A percentile compares a stretch with the other conserved stretches of the same genome.
These are phyloP conservation scores for Cyanoliseus patagonus DNA, from an alignment of 2,113 vertebrate species.

Conservation along the genomic window DNA sequence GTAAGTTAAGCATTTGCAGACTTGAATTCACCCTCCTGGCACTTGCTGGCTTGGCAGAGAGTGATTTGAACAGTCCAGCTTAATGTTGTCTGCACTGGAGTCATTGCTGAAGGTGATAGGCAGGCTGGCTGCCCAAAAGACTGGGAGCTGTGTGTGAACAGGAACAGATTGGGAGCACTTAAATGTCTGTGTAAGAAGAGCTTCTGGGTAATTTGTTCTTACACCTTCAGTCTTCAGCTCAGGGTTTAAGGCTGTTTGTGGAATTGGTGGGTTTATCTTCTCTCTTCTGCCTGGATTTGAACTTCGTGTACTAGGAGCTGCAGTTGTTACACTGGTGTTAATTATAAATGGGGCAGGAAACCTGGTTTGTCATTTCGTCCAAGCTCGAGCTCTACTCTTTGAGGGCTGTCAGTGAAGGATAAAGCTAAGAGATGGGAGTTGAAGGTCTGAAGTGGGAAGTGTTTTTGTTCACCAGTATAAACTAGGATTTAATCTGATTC, in stretches of 20 bases:
- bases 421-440: neutral
- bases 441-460: neutral
- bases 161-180: neutral
- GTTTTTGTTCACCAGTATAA: neutral
- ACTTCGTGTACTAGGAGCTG: neutral
- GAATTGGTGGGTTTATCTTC: neutral
- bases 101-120: neutral
- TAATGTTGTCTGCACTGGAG: neutral
- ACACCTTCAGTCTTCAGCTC: neutral
- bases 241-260: neutral
- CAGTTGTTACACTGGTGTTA: neutral
- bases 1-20: neutral
- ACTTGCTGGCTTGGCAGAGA: conserved; percentile 2
- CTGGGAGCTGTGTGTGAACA: neutral
- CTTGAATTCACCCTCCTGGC: neutral
- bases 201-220: neutral
- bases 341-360: neutral
- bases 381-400: neutral
- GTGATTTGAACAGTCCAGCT: neutral
- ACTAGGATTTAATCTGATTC: neutral
- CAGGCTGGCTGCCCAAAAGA: neutral
- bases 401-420: neutral
- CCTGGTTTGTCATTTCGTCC: neutral
- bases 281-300: neutral
- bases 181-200: neutral